A percentile compares a stretch with the other conserved stretches of the same genome.
Conservation (phyloP, 2,113 vertebrate species). For the Struthidea cinerea region DNA sequence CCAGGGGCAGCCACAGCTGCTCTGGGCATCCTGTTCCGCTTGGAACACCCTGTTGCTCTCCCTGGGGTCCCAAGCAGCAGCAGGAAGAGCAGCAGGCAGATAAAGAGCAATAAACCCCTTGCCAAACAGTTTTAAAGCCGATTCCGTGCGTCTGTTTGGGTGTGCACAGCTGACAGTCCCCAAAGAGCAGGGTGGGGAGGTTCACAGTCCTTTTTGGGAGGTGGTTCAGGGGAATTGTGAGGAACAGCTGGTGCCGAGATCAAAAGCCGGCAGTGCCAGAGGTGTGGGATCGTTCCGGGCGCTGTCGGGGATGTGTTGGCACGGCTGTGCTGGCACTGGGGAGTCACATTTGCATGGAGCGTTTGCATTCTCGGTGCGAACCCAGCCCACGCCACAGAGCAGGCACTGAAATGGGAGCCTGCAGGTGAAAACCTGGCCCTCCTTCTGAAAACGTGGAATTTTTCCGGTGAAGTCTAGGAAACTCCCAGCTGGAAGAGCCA, state of each 20-base stretch:
- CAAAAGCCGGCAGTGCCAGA: neutral
- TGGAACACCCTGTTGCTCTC: neutral
- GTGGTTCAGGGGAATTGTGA: neutral
- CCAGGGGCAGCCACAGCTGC: neutral
- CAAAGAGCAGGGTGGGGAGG: accelerated
- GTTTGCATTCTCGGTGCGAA: neutral
- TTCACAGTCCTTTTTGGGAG: accelerated
- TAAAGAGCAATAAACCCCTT: neutral
- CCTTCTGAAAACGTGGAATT: neutral
- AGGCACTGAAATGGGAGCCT: neutral
- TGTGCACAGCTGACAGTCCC: neutral
- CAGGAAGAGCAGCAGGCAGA: neutral
- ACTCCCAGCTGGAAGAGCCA: neutral
- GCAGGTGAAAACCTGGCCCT: neutral
- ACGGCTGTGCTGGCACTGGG: neutral
- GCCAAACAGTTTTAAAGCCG: neutral
- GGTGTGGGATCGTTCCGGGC: neutral
- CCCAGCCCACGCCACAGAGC: neutral
- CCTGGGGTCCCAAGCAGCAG: neutral
- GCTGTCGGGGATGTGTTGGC: neutral
- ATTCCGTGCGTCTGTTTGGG: neutral
- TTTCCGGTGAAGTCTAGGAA: neutral
- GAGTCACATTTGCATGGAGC: neutral
- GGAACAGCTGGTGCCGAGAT: neutral
- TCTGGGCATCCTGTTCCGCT: neutral